phyloP scores from a whole-genome alignment of 2,797 vertebrate species.

The Phataginus tetradactyla region DNA sequence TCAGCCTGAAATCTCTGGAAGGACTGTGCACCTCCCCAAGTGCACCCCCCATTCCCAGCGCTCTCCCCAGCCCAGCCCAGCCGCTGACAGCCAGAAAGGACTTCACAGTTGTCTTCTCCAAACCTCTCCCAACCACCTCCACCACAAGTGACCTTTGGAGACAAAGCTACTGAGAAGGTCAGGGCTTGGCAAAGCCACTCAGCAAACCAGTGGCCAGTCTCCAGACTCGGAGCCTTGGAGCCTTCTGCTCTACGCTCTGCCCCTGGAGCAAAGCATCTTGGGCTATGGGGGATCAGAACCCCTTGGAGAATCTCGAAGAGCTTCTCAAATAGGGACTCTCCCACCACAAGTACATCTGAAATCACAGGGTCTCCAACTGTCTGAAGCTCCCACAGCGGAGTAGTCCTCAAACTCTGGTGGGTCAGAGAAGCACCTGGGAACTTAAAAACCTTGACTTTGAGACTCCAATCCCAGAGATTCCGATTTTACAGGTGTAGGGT shows the following conservation, averaged over 20 bases:
- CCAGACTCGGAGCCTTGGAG: not conserved
- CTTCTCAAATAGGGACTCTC: not conserved
- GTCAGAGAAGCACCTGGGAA: not conserved
- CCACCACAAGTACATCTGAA: not conserved
- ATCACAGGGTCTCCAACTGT: not conserved
- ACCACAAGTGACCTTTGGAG: not conserved
- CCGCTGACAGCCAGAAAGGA: not conserved
- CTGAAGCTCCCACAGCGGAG: not conserved
- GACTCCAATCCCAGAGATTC: not conserved
- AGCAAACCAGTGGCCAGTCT: not conserved
- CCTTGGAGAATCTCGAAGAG: not conserved
- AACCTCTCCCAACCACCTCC: not conserved
- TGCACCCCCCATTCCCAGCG: rapidly evolving
- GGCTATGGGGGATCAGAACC: no score
- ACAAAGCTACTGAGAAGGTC: not conserved
- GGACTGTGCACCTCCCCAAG: not conserved
- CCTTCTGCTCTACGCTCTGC: no score
- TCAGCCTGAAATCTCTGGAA: not conserved
- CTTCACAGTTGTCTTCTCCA: not conserved
- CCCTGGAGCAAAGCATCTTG: not conserved
- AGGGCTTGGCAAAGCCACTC: not conserved
- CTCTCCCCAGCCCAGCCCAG: not conserved
- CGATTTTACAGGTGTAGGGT: not conserved
- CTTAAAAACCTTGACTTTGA: not conserved
- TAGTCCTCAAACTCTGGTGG: not conserved